Evolutionary conservation across 2,888 invertebrate species (phyloP), one percentile per base, ranked within the genome.

Genomic region (Plemyria rubiginata): DNA sequence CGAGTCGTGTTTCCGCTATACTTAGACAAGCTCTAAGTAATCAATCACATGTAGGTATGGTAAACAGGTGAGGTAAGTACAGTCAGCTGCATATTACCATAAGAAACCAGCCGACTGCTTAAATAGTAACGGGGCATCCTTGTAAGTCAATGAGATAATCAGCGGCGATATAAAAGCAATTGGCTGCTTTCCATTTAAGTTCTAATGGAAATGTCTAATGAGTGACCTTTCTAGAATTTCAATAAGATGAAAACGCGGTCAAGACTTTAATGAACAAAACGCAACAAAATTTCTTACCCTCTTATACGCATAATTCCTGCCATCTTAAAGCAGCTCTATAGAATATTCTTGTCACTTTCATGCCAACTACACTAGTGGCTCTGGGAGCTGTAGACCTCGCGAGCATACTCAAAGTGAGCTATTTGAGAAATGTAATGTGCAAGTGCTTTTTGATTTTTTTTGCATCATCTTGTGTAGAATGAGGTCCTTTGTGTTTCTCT

Each of bases 131-230:
- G 67, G 69, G 48, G 48, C 60, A 49, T 57, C 68, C 67, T 67
- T 70, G 65, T 60, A 64, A 68, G 59, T 64, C 66, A 64, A 67
- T 61, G 50, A 59, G 43, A 52, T 68, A 65, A 71, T 68, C 56
- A 68, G 70, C 71, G 71, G 71, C 70, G 22, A 70, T 68, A 65
- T 60, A 70, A 71, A 71, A 65, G 71, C 67, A 48, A 54, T 22
- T 58, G 60, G 28, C 60, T 53, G 54, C 60, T 64, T 70, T 68
- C 67, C 67, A 62, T 67, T 51, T 60, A 55, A 48, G 65, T 63
- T 62, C 58, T 55, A 58, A 67, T 66, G 53, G 65, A 62, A 66
- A 70, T 15, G 63, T 46, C 63, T 68, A 65, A 65, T 70, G 64
- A 56, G 49, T 49, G 56, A 60, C 54, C 57, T 56, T 46, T 60